These are phyloP conservation scores for Crocodylus rhombifer DNA, from an alignment of 2,797 vertebrate species.

Conservation along the genomic window DNA sequence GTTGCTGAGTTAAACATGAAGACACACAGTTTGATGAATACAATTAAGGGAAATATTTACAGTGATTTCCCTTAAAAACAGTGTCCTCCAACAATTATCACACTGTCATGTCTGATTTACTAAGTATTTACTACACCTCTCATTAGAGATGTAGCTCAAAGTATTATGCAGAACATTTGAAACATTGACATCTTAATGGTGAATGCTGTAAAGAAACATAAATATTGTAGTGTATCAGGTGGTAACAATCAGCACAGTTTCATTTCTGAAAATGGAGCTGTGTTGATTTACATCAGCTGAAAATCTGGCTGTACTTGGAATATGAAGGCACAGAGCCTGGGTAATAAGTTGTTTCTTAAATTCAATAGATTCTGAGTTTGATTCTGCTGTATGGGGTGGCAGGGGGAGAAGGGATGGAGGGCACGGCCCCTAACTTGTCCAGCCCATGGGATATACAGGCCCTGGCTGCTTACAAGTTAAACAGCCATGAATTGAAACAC, in stretches of 20 bases:
- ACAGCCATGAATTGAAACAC: neutral
- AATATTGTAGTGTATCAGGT: neutral
- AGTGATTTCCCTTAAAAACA: neutral
- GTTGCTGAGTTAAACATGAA: neutral
- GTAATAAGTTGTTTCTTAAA: neutral
- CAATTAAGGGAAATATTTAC: neutral
- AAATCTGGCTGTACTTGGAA: neutral
- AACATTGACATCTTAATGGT: neutral
- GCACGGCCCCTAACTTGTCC: no score
- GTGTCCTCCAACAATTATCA: neutral
- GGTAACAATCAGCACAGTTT: neutral
- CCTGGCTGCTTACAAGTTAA: slow-evolving; percentile 4
- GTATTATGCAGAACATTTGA: neutral
- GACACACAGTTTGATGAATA: neutral
- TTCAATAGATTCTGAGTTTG: neutral
- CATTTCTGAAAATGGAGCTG: neutral
- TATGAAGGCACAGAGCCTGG: neutral
- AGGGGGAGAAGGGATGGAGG: no score
- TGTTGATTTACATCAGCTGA: neutral
- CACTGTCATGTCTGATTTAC: neutral
- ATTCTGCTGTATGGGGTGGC: neutral
- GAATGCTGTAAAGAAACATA: neutral
- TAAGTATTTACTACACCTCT: neutral
- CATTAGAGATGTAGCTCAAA: no score
- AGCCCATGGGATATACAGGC: no score